Percentiles rank a stretch among this genome's conserved stretches.
phyloP scores from a whole-genome alignment of 2,888 invertebrate species.

The Mechanitis mazaeus region DNA sequence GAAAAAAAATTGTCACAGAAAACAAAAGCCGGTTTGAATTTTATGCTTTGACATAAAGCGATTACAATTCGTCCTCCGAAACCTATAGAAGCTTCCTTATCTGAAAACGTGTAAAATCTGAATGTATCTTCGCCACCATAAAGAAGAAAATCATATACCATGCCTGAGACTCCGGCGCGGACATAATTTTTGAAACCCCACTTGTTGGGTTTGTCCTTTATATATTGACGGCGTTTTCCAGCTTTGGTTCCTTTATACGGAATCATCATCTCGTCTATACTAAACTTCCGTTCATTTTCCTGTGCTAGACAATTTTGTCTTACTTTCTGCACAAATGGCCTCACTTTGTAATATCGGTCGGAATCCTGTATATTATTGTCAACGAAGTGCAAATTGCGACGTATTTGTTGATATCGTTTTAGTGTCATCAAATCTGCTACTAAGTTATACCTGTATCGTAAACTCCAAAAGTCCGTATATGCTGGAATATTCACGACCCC shows the following conservation, averaged over 20 bases:
- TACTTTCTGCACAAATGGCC: constrained; percentile 16
- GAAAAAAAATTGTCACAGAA: constrained; percentile 31
- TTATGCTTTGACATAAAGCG: constrained; percentile 29
- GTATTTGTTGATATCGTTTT: constrained; percentile 23
- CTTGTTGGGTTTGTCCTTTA: constrained; percentile 40
- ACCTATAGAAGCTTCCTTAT: constrained; percentile 24
- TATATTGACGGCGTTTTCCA: constrained; percentile 37
- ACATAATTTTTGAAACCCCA: constrained; percentile 41
- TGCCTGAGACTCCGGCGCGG: constrained; percentile 36
- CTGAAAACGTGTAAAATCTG: constrained; percentile 26
- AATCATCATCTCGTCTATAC: constrained; percentile 42
- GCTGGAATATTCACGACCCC: constrained; percentile 18
- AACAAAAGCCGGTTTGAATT: constrained; percentile 22
- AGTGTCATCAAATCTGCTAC: constrained; percentile 26
- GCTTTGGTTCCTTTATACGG: constrained; percentile 40
- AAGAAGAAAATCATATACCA: constrained; percentile 40
- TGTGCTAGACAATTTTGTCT: constrained; percentile 15
- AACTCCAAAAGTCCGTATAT: constrained; percentile 25
- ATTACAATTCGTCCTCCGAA: no score
- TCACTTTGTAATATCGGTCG: constrained; percentile 21
- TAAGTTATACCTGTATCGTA: constrained; percentile 17
- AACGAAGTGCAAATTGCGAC: constrained; percentile 23
- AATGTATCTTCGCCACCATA: constrained; percentile 41
- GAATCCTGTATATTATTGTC: constrained; percentile 20
- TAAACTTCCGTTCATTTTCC: constrained; percentile 31